These are phyloP conservation scores for Cephalophus harveyi DNA, from an alignment of 2,113 vertebrate species.

Conservation along the genomic window DNA sequence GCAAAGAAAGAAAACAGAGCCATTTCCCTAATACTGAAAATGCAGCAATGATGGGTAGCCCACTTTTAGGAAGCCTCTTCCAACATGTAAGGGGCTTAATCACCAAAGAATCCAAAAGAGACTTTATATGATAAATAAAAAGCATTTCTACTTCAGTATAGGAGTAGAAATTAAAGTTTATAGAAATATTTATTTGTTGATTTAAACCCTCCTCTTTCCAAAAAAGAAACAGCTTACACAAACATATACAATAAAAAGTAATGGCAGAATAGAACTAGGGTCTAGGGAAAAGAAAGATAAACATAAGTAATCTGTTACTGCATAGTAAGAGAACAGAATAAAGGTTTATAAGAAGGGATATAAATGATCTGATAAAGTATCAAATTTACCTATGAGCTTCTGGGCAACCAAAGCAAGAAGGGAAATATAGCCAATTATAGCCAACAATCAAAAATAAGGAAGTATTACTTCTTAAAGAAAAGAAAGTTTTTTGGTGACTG, in stretches of 20 bases:
- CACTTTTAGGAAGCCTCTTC: conserved; percentile 42
- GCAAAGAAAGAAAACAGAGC: conserved; percentile 3
- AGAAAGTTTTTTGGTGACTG: not conserved
- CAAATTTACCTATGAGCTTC: not conserved
- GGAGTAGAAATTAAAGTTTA: conserved; percentile 17
- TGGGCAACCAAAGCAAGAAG: conserved; percentile 41
- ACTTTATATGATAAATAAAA: conserved; percentile 26
- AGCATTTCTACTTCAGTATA: not conserved
- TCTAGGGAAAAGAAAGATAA: not conserved
- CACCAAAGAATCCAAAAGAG: conserved; percentile 30
- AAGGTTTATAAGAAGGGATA: not conserved
- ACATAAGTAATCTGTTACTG: not conserved
- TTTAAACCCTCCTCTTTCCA: conserved; percentile 25
- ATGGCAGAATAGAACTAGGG: not conserved
- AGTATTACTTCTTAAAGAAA: not conserved
- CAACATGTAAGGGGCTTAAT: not conserved
- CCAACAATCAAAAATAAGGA: not conserved
- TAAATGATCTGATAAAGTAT: not conserved
- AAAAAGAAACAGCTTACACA: conserved; percentile 15
- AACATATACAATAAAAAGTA: conserved; percentile 28
- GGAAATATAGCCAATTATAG: not conserved
- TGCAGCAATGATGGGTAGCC: not conserved
- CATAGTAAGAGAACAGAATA: not conserved
- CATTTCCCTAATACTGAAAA: not conserved
- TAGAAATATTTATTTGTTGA: conserved; percentile 43